phyloP scores from a whole-genome alignment of 2,113 vertebrate genomes.

The Hippocampus zosterae region DNA sequence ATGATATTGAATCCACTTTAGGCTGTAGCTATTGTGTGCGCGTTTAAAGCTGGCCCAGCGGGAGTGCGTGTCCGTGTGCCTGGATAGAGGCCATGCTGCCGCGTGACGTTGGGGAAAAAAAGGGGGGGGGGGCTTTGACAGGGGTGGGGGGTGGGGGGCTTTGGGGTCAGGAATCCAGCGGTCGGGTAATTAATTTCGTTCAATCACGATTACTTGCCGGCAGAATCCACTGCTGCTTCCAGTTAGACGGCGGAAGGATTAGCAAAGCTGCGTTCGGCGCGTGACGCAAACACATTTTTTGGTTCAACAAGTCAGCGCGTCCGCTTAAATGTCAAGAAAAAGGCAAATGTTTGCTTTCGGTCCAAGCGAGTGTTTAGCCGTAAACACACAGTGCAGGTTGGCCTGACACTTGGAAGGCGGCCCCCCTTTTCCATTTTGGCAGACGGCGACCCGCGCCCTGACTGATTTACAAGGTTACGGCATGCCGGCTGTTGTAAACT shows the following conservation, averaged over 20 bases:
- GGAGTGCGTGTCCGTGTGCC: constrained; percentile 1
- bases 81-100: constrained; percentile 12
- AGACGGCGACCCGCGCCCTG: not conserved
- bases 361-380: constrained; percentile 37
- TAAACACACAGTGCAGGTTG: constrained; percentile 49
- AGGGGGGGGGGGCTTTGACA: no score
- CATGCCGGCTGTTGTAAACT: not conserved
- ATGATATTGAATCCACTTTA: constrained; percentile 72
- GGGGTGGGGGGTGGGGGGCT: constrained; percentile 19
- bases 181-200: constrained; percentile 56
- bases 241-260: constrained; percentile 32
- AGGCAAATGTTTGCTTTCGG: constrained; percentile 11
- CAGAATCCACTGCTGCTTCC: constrained; percentile 47
- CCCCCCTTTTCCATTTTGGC: constrained; percentile 16
- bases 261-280: constrained; percentile 48
- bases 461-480: constrained; percentile 16
- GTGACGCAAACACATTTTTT: constrained; percentile 47
- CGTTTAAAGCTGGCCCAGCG: constrained; percentile 9
- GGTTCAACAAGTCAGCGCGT: constrained; percentile 2
- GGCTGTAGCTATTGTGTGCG: constrained; percentile 47
- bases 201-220: constrained; percentile 58
- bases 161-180: constrained; percentile 63
- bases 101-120: not conserved
- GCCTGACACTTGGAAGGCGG: constrained; percentile 13
- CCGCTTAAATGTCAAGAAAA: constrained; percentile 16